Evolutionary conservation across 1,140 invertebrate species (phyloP), one percentile per base, ranked within the genome.

Genomic region (Schlechtendalia chinensis): DNA sequence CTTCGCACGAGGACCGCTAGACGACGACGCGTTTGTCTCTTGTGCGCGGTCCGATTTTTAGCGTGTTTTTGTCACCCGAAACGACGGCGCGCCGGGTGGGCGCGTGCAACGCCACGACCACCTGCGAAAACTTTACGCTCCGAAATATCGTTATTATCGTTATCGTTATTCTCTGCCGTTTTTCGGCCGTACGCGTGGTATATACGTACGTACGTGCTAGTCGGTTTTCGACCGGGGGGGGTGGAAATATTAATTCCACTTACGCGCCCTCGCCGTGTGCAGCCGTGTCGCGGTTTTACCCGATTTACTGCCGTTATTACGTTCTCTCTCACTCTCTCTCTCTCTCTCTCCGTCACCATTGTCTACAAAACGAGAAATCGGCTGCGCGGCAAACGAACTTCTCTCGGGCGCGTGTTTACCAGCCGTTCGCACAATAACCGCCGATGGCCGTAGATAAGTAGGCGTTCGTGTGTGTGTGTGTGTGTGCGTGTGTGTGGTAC

Each of bases 191-290:
- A 14, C 11, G 14, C 27, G 17, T 61, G 24, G 17, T 16, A 1
- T 61, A 10, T 24, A 17, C 4, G 10, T n/a, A n/a, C 47, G 27
- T n/a, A n/a, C n/a, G n/a, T n/a, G n/a, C n/a, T n/a, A n/a, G n/a
- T 45, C 47, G 58, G 75, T 29, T 63, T 63, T 29, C 17, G 10
- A 11, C 22, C 22, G 47, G 75, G 75, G 75, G 75, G 63, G 75
- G 75, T 58, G 63, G 58, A 79, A 79, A 63, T 47, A 79, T 79
- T 79, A 79, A 63, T 63, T 79, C 75, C 8, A 50, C 58, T 79
- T 61, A 50, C 50, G 39, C 50, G 58, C 58, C 39, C 58, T 22
- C 58, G 17, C 58, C 75, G 29, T 32, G 47, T 29, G 75, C 27
- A 19, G 17, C 5, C 45, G 17, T 8, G 59, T 19, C 56, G 53